phyloP scores from a whole-genome alignment of 2,113 vertebrate genomes.

The Trogon surrucura region DNA sequence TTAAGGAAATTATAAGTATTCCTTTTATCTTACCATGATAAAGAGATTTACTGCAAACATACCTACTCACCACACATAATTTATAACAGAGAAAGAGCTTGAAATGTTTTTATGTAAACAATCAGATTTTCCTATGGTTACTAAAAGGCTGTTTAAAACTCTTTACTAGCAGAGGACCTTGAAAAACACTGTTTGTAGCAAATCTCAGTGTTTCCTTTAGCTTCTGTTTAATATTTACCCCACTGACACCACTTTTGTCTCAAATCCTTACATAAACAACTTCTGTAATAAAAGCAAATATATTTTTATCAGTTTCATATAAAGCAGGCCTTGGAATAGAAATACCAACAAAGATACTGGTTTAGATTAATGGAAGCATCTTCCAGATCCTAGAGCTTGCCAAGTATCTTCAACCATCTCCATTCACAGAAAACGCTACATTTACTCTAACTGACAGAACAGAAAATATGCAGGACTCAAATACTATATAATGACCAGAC shows the following conservation, averaged over 20 bases:
- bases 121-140: conserved; percentile 57
- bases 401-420: neutral
- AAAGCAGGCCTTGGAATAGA: conserved; percentile 8
- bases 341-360: neutral
- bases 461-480: conserved; percentile 55
- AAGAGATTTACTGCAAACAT: conserved; percentile 65
- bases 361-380: conserved; percentile 34
- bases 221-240: conserved; percentile 64
- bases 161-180: conserved; percentile 36
- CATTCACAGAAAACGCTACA: conserved; percentile 5
- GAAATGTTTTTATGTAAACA: conserved; percentile 77
- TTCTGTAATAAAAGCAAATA: conserved; percentile 60
- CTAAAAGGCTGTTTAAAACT: conserved; percentile 72
- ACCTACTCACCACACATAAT: conserved; percentile 55
- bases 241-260: conserved; percentile 59
- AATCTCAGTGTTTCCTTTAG: conserved; percentile 58
- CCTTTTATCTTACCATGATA: conserved; percentile 65
- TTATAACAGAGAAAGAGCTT: conserved; percentile 68
- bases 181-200: conserved; percentile 58
- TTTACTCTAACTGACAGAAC: conserved; percentile 38
- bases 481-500: conserved; percentile 14
- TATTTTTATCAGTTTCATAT: conserved; percentile 52
- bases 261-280: conserved; percentile 64
- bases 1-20: conserved; percentile 66
- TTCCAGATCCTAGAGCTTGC: neutral